A percentile compares a stretch with the other conserved stretches of the same genome.
These are phyloP conservation scores for Rhopalosiphum padi DNA, from an alignment of 1,140 invertebrate species.

Conservation along the genomic window DNA sequence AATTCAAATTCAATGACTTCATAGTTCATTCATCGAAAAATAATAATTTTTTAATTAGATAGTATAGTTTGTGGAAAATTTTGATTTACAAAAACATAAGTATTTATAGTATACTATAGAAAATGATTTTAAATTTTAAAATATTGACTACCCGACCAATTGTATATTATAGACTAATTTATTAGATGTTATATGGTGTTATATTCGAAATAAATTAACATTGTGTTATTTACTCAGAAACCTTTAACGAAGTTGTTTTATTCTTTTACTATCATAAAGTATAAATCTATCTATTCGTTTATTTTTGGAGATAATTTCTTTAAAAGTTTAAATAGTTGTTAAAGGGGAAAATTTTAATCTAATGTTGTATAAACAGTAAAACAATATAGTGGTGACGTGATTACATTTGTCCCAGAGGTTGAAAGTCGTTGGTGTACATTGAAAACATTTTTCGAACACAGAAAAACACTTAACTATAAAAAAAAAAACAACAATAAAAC, in stretches of 20 bases:
- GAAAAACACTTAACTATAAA: neutral
- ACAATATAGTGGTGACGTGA: neutral
- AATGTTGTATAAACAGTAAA: neutral
- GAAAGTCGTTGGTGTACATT: neutral
- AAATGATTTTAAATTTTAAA: neutral
- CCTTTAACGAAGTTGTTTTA: neutral
- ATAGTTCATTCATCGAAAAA: neutral
- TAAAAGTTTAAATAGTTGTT: neutral
- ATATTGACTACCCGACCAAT: neutral
- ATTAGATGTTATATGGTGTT: neutral
- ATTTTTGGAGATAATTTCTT: neutral
- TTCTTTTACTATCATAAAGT: neutral
- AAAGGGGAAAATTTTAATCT: neutral
- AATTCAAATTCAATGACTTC: neutral
- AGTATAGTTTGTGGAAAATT: neutral
- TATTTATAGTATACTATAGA: neutral
- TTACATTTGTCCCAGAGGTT: neutral
- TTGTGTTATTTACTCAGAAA: neutral
- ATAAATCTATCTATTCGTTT: neutral
- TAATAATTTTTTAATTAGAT: neutral
- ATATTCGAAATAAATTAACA: neutral
- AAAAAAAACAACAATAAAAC: neutral
- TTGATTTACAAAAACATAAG: neutral
- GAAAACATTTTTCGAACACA: slow-evolving; percentile 4
- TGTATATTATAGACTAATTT: no score